These are phyloP conservation scores for Lasiurus cinereus DNA, from an alignment of 2,113 vertebrate genomes.

Conservation along the genomic window DNA sequence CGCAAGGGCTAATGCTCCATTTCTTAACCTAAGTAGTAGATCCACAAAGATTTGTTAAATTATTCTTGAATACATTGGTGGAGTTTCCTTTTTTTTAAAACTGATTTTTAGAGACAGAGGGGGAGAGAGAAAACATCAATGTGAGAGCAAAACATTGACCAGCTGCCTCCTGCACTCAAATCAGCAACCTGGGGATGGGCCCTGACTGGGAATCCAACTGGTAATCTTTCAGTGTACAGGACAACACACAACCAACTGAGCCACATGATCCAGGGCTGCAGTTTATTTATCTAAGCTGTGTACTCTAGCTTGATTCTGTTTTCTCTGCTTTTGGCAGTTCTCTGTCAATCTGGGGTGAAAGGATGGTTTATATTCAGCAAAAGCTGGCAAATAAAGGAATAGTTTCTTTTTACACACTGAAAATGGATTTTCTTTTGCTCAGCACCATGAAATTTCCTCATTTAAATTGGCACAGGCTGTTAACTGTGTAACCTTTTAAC, in stretches of 20 bases:
- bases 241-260: too few relatives aligned
- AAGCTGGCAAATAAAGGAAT: background rate
- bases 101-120: too few relatives aligned
- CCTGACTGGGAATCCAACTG: too few relatives aligned
- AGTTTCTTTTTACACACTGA: background rate
- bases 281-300: background rate
- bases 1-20: background rate
- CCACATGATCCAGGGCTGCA: too few relatives aligned
- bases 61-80: background rate
- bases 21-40: background rate
- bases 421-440: background rate
- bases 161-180: too few relatives aligned
- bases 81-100: background rate
- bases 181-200: too few relatives aligned
- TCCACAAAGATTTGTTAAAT: background rate
- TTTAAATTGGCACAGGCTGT: background rate
- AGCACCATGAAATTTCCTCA: background rate
- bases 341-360: background rate
- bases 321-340: background rate
- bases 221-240: too few relatives aligned
- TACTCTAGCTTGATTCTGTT: background rate
- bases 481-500: background rate
- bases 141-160: too few relatives aligned
- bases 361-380: background rate
- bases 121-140: too few relatives aligned